Base-by-base conservation (phyloP, 2,888 invertebrate species). In the Agrotis clavis region DNA sequence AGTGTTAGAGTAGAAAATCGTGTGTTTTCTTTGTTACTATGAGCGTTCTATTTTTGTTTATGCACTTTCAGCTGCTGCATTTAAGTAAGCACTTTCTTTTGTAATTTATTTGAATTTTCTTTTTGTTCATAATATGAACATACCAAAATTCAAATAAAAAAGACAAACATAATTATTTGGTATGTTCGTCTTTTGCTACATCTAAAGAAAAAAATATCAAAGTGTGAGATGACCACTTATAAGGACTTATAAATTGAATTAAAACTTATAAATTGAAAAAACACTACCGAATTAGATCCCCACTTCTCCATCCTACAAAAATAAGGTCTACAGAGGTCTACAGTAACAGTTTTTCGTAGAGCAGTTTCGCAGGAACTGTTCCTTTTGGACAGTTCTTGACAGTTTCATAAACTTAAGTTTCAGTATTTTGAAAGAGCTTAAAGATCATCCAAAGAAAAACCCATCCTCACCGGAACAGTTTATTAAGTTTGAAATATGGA, bases 1-100 rank as follows among this genome's bases (percentile, higher is more conserved):
- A 19, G 4, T 0, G 0, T 50, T 82, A 87, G 61, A 77, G 85
- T 66, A 50, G 6, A 82, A 63, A 79, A 54, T 87, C 14, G 67
- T 45, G 21, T 67, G 62, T 7, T 62, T 35, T 53, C 45, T 51
- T 45, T 66, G 65, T 77, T 75, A 61, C 59, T 62, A 62, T 30
- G 66, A 50, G 41, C 7, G 21, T 45, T 25, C 11, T 30, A 30
- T 25, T n/a, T 35, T 57, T 41, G 25, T 60, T 64, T 25, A 41
- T 47, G 56, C 51, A 13, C 54, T 41, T 73, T 18, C 53, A 83
- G 72, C 69, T 35, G 74, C 74, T 75, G 81, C 13, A 71, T 65
- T 56, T 30, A 41, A 41, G 25, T 45, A 14, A 19, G 21, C 19
- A 18, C 14, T 57, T 69, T 64, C 5, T 67, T 41, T 56, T 51